Evolutionary conservation across 2,888 invertebrate genomes (phyloP).

Genomic region (Cinara cedri): DNA sequence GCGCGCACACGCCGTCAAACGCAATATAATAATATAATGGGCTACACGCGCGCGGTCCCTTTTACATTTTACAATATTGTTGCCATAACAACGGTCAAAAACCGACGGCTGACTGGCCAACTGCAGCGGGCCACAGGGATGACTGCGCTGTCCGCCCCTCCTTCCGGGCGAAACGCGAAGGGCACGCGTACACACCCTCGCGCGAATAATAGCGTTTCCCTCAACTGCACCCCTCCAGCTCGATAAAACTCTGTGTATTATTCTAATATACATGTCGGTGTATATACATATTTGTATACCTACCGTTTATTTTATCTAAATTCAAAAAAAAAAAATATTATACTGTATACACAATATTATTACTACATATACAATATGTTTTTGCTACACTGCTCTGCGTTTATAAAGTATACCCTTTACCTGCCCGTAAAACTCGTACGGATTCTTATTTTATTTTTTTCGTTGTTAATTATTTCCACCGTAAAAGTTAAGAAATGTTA

Average conservation of each 20-base stretch:
- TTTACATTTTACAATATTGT: constrained; percentile 13
- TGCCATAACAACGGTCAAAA: constrained; percentile 51
- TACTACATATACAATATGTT: constrained; percentile 24
- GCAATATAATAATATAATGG: not conserved
- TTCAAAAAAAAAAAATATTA: constrained; percentile 33
- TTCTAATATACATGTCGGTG: too few species aligned
- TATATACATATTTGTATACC: not conserved
- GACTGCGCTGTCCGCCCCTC: constrained; percentile 12
- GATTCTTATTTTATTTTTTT: not conserved
- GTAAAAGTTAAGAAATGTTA: not conserved
- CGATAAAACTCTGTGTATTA: too few species aligned
- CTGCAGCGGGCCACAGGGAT: constrained; percentile 38
- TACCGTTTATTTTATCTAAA: not conserved
- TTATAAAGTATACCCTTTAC: constrained; percentile 15
- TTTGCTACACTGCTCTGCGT: not conserved
- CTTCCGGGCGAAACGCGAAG: not conserved
- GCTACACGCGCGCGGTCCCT: not conserved
- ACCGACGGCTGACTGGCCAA: constrained; percentile 17
- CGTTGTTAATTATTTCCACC: not conserved
- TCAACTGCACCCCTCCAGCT: too few species aligned
- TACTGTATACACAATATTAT: not conserved
- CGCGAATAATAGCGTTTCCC: not conserved
- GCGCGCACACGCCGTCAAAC: constrained; percentile 11
- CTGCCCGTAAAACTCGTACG: not conserved
- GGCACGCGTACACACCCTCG: constrained; percentile 22